These are phyloP conservation scores for Tinea pellionella DNA, from an alignment of 2,888 invertebrate species.

Conservation along the genomic window DNA sequence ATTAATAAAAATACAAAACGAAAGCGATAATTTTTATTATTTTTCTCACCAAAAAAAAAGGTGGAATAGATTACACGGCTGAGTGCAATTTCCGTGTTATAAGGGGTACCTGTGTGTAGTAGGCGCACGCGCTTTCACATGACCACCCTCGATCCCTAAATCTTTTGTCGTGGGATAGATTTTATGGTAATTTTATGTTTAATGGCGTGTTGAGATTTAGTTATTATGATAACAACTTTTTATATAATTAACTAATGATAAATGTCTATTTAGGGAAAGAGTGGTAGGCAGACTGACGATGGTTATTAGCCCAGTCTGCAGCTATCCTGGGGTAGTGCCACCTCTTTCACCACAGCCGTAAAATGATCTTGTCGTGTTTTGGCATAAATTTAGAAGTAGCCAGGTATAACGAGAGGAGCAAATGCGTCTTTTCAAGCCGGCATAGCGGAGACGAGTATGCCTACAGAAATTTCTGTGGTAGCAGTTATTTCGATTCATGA, in stretches of 20 bases:
- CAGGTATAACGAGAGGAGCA: too few relatives aligned
- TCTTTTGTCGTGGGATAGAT: conserved; percentile 54
- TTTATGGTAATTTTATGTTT: conserved; percentile 52
- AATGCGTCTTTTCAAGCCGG: too few relatives aligned
- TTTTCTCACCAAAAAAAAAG: conserved; percentile 16
- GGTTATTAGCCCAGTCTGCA: too few relatives aligned
- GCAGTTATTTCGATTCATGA: too few relatives aligned
- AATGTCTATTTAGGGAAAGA: background rate
- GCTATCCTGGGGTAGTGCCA: too few relatives aligned
- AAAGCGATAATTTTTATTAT: background rate
- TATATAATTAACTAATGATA: background rate
- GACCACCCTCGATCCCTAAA: conserved; percentile 32
- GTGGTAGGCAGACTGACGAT: too few relatives aligned
- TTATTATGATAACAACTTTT: conserved; percentile 6
- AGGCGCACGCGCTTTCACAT: conserved; percentile 27
- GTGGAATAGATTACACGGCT: conserved; percentile 56
- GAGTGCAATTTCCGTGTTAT: conserved; percentile 36
- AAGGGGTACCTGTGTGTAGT: conserved; percentile 20
- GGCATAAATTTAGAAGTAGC: too few relatives aligned
- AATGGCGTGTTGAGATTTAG: conserved; percentile 28
- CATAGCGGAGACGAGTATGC: too few relatives aligned
- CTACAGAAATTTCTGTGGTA: too few relatives aligned
- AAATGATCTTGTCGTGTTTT: too few relatives aligned
- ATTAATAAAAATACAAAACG: too few relatives aligned
- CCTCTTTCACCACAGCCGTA: too few relatives aligned